Evolutionary conservation across 2,888 invertebrate species (phyloP), one percentile per base, ranked within the genome.

Genomic region (Hymenopus coronatus): DNA sequence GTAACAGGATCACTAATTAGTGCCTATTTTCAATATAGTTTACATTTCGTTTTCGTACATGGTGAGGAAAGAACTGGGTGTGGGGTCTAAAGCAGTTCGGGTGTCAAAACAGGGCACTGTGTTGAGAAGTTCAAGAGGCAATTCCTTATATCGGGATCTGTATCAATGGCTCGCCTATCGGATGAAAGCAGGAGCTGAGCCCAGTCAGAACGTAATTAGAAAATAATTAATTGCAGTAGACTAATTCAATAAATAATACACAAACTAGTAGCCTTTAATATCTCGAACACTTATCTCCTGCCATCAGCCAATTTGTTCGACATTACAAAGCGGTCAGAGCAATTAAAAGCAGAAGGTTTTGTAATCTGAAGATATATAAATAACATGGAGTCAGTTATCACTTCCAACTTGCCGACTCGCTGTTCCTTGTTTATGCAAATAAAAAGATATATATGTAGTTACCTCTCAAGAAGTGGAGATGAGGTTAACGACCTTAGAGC

Each of bases 251-350:
- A 85, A 85, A 85, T 85, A 46, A 46, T 85, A 85, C n/a, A 9
- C 84, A 28, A 84, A 30, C 84, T 12, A 85, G 85, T 9, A 28
- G 25, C 12, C 46, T 46, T n/a, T 85, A 85, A 85, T 46, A 85
- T 46, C 28, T 46, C 8, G 46, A 54, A 12, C 28, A 3, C n/a
- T 46, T 85, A 85, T 85, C 85, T 46, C 40, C 46, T 46, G 25
- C 40, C 46, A 85, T 85, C 85, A 85, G 85, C 85, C 46, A 85
- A 85, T 85, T 85, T 85, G 85, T 85, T 46, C 40, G 85, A 85
- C 46, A 85, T 70, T 70, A 70, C 54, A 70, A 70, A 70, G 54
- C 54, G 54, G 54, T 70, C 54, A 70, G 54, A 70, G 54, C 54
- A 70, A 70, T 70, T 70, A 70, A 70, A 70, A 27, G 84, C 27